phyloP scores from a whole-genome alignment of 2,888 invertebrate genomes.

The Anthophora plumipes region DNA sequence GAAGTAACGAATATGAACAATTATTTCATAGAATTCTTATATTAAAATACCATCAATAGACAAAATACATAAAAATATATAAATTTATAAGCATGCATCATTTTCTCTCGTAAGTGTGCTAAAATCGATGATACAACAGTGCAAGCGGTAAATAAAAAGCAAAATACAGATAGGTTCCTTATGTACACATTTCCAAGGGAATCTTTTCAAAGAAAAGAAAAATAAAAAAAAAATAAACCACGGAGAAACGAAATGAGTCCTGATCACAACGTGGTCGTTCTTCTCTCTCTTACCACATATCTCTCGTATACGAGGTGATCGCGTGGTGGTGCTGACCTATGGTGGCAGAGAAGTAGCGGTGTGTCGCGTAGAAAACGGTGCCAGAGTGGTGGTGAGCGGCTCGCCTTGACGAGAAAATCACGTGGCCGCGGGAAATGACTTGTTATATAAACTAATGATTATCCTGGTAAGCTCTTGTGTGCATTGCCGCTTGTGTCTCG shows the following conservation, averaged over 20 bases:
- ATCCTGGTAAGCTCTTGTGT: constrained; percentile 71
- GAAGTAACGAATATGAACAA: no score
- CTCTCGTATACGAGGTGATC: constrained; percentile 27
- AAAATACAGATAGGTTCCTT: no score
- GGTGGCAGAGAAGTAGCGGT: constrained; percentile 62
- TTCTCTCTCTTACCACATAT: background rate
- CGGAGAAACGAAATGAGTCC: background rate
- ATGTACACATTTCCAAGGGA: no score
- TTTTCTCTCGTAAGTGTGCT: no score
- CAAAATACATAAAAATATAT: no score
- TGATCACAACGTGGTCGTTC: background rate
- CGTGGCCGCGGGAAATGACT: constrained; percentile 84
- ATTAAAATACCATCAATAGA: no score
- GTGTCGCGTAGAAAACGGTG: constrained; percentile 36
- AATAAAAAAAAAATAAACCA: background rate
- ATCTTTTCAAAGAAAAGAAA: background rate
- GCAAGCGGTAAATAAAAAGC: no score
- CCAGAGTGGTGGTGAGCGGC: constrained; percentile 78
- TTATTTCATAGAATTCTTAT: no score
- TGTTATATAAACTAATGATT: constrained; percentile 84
- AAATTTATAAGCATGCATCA: no score
- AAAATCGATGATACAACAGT: no score
- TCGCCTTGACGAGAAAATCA: constrained; percentile 83
- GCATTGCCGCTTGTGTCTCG: constrained; percentile 64
- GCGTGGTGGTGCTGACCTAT: constrained; percentile 61